Evolutionary conservation across 2,888 invertebrate genomes (phyloP).

Genomic region (Diplazon laetatorius): DNA sequence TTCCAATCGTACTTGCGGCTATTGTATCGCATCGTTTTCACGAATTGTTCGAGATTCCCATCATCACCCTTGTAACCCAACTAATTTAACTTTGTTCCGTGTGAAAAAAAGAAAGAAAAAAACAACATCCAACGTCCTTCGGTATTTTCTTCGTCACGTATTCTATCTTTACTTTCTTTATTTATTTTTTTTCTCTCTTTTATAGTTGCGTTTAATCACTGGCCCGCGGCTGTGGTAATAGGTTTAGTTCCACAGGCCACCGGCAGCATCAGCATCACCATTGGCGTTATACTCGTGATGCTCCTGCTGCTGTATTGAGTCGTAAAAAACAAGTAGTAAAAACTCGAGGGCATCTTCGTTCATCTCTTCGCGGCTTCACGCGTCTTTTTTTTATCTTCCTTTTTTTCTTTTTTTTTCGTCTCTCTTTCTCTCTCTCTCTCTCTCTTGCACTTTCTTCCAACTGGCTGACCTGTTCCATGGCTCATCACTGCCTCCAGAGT

Average conservation of each 20-base stretch:
- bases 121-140: background rate
- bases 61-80: slow-evolving; percentile 74
- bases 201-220: slow-evolving; percentile 80
- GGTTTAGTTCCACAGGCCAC: slow-evolving; percentile 79
- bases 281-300: slow-evolving; percentile 64
- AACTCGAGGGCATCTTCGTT: slow-evolving; percentile 70
- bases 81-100: slow-evolving; percentile 81
- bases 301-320: slow-evolving; percentile 77
- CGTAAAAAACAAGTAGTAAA: slow-evolving; percentile 82
- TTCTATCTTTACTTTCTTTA: slow-evolving; percentile 31
- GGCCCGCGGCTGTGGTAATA: slow-evolving; percentile 77
- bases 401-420: slow-evolving; percentile 11
- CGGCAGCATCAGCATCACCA: slow-evolving; percentile 22
- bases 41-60: slow-evolving; percentile 73
- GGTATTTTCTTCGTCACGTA: slow-evolving; percentile 48
- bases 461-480: too few species aligned
- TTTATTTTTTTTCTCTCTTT: slow-evolving; percentile 71
- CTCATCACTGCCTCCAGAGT: slow-evolving; percentile 43
- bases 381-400: slow-evolving; percentile 32
- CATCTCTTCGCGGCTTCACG: slow-evolving; percentile 64
- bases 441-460: slow-evolving; percentile 7
- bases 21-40: background rate
- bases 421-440: slow-evolving; percentile 32
- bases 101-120: slow-evolving; percentile 24
- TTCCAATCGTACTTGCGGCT: slow-evolving; percentile 28